These are phyloP conservation scores for Kryptolebias ocellatus DNA, from an alignment of 2,797 vertebrate species.

Conservation along the genomic window DNA sequence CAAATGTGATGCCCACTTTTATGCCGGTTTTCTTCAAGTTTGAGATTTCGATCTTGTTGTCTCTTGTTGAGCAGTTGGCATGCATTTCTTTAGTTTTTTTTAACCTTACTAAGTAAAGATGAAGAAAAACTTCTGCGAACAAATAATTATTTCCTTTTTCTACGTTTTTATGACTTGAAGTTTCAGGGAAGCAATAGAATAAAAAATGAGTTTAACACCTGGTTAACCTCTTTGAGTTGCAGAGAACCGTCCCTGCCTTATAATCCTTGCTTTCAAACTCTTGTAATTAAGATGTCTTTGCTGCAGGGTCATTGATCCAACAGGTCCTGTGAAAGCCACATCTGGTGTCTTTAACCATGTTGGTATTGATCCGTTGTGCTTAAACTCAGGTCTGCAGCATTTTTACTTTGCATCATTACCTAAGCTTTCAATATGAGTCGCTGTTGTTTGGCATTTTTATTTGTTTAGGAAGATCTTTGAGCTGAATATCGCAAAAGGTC, in stretches of 20 bases:
- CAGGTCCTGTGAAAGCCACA: conserved; percentile 30
- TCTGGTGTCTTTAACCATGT: conserved; percentile 30
- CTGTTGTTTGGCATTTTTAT: conserved; percentile 2
- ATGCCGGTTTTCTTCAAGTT: neutral
- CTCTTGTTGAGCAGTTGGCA: neutral
- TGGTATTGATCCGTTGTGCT: conserved; percentile 40
- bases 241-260: conserved; percentile 1
- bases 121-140: neutral
- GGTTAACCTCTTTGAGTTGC: neutral
- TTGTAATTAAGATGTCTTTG: conserved; percentile 35
- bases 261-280: conserved; percentile 15
- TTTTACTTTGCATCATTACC: neutral
- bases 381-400: neutral
- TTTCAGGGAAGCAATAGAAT: neutral
- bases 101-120: neutral
- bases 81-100: neutral
- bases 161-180: neutral
- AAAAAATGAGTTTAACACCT: conserved; percentile 1
- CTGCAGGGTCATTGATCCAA: conserved; percentile 48
- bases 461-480: conserved; percentile 3
- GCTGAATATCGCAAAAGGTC: conserved; percentile 14
- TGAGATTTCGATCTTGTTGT: neutral
- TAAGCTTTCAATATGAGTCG: neutral
- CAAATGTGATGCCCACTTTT: neutral
- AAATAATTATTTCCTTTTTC: neutral